Percentiles rank a stretch among this genome's conserved stretches.
These are phyloP conservation scores for Choristoneura fumiferana DNA, from an alignment of 1,140 invertebrate genomes.

Conservation along the genomic window DNA sequence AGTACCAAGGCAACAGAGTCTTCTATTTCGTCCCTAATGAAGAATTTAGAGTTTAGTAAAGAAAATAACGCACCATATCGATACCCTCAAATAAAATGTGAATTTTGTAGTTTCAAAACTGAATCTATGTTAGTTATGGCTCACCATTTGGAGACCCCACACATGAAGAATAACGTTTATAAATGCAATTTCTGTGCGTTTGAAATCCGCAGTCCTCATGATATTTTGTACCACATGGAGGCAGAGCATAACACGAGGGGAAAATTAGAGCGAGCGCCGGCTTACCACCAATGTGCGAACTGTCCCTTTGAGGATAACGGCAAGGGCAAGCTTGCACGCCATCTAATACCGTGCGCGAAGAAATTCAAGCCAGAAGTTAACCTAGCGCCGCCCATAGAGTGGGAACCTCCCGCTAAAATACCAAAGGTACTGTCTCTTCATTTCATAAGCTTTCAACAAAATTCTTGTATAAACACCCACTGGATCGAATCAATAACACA, in stretches of 20 bases:
- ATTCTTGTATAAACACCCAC: too few relatives aligned
- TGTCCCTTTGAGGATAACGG: constrained; percentile 97
- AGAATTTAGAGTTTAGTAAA: constrained; percentile 92
- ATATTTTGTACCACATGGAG: constrained; percentile 95
- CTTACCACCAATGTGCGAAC: constrained; percentile 94
- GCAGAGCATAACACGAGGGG: constrained; percentile 91
- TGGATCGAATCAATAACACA: too few relatives aligned
- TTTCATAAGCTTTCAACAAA: too few relatives aligned
- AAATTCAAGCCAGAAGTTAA: constrained; percentile 94
- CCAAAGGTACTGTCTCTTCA: constrained; percentile 79
- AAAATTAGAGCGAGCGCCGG: constrained; percentile 89
- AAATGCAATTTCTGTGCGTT: constrained; percentile 93
- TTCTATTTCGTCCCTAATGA: constrained; percentile 88
- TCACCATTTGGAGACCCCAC: constrained; percentile 94
- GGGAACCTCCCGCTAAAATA: constrained; percentile 96
- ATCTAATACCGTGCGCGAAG: constrained; percentile 93
- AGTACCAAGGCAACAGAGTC: constrained; percentile 85
- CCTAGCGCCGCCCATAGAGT: constrained; percentile 89
- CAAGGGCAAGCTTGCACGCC: constrained; percentile 94
- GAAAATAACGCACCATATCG: constrained; percentile 93
- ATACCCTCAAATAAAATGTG: constrained; percentile 89
- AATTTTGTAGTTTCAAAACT: constrained; percentile 95
- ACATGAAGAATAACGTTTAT: constrained; percentile 92
- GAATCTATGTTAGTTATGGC: constrained; percentile 93
- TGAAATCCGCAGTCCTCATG: constrained; percentile 90